phyloP scores from a whole-genome alignment of 2,113 vertebrate genomes.

The Urocolius indicus region DNA sequence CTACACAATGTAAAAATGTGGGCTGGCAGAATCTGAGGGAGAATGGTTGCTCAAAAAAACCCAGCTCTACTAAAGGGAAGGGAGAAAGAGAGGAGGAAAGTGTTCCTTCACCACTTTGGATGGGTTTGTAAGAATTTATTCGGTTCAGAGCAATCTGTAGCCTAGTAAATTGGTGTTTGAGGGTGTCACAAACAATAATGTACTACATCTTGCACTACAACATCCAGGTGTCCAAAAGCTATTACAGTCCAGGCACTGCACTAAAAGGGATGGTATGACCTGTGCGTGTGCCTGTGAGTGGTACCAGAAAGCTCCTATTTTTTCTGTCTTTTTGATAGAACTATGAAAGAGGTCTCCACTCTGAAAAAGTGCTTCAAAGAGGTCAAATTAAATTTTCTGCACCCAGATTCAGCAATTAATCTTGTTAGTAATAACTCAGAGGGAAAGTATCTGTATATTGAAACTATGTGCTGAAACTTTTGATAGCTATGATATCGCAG shows the following conservation, averaged over 20 bases:
- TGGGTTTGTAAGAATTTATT: constrained; percentile 76
- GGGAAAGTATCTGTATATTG: constrained; percentile 29
- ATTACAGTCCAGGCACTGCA: constrained; percentile 64
- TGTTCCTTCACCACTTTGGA: constrained; percentile 12
- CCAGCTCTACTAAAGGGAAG: background rate
- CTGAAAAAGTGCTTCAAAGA: constrained; percentile 50
- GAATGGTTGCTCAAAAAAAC: background rate
- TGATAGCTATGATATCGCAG: background rate
- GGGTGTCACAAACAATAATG: constrained; percentile 79
- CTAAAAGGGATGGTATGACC: constrained; percentile 64
- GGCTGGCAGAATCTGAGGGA: constrained; percentile 22
- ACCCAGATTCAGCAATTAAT: constrained; percentile 6
- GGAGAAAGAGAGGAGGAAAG: background rate
- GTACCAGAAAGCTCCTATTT: constrained; percentile 61
- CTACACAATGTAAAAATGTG: background rate
- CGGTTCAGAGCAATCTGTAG: constrained; percentile 68
- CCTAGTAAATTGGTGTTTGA: constrained; percentile 79
- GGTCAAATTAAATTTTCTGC: constrained; percentile 69
- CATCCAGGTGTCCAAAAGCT: constrained; percentile 72
- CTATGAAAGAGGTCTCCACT: background rate
- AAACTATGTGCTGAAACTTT: constrained; percentile 40
- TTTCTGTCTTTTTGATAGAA: constrained; percentile 54
- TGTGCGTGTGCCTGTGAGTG: background rate
- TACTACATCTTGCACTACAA: constrained; percentile 65
- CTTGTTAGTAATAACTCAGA: constrained; percentile 51